Evolutionary conservation across 2,113 vertebrate species (phyloP).

Genomic region (Desmodus rotundus): DNA sequence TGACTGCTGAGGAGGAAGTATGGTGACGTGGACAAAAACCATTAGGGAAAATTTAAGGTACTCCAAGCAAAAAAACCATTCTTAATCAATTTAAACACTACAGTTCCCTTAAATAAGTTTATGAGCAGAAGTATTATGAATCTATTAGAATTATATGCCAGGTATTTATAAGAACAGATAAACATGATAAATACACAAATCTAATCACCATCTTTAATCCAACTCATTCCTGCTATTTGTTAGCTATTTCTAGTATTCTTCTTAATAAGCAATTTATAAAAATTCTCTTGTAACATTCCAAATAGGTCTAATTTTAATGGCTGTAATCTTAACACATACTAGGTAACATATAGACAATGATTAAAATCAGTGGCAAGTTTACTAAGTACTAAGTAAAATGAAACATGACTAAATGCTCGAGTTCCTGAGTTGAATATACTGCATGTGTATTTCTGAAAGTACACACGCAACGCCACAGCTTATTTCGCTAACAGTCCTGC

Average conservation of each 20-base stretch:
- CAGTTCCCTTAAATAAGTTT: background rate
- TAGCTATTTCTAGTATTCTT: background rate
- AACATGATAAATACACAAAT: background rate
- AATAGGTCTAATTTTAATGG: background rate
- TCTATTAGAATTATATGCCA: background rate
- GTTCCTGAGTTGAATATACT: background rate
- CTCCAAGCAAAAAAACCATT: background rate
- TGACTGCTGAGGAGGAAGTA: background rate
- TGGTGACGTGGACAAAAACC: background rate
- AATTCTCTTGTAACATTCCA: background rate
- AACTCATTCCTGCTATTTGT: background rate
- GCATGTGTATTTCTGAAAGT: background rate
- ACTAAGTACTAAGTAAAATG: background rate
- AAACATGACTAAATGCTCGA: background rate
- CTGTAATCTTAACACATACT: background rate
- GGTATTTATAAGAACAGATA: background rate
- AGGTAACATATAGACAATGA: background rate
- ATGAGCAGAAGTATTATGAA: background rate
- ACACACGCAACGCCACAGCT: background rate
- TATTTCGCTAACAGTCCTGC: accelerated
- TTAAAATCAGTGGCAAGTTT: background rate
- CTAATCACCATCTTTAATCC: background rate
- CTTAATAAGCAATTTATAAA: background rate
- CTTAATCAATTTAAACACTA: background rate
- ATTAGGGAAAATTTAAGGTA: background rate